Evolutionary conservation across 2,113 vertebrate genomes (phyloP).

Genomic region (Limnothrissa miodon): DNA sequence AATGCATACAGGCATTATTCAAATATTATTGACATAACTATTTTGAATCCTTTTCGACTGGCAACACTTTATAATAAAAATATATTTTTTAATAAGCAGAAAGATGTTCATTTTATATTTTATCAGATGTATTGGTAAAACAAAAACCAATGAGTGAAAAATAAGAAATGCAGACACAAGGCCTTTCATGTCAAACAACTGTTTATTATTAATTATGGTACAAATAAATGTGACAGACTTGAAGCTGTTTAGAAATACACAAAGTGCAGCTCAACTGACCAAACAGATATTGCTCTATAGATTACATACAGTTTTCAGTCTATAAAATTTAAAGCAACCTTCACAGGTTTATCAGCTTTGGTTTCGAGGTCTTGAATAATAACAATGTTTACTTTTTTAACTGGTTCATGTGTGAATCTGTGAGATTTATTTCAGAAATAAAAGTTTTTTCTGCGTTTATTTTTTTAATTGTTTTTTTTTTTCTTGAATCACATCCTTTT

Average conservation of each 20-base stretch:
- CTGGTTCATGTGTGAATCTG: conserved; percentile 40
- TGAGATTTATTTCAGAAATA: conserved; percentile 16
- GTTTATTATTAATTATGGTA: conserved; percentile 99
- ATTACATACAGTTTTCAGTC: conserved; percentile 90
- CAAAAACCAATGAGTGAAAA: neutral
- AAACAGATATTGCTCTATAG: conserved; percentile 99
- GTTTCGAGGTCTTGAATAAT: conserved; percentile 90
- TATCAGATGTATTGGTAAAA: neutral
- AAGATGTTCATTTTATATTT: neutral
- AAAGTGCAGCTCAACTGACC: conserved; percentile 99
- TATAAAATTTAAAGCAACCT: conserved; percentile 87
- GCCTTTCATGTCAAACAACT: conserved; percentile 95
- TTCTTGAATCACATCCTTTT: conserved; percentile 41
- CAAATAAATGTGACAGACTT: conserved; percentile 99
- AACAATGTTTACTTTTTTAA: conserved; percentile 76
- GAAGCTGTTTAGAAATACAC: conserved; percentile 98
- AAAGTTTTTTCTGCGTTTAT: conserved; percentile 43
- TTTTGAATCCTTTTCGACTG: too few species aligned
- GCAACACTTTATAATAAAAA: too few species aligned
- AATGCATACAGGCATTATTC: neutral
- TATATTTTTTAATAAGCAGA: neutral
- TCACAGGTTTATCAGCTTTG: conserved; percentile 97
- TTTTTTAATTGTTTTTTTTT: conserved; percentile 35
- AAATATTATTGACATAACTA: too few species aligned
- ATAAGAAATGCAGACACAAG: conserved; percentile 49